These are phyloP conservation scores for Eilema caniola DNA, from an alignment of 2,888 invertebrate species.

Conservation along the genomic window DNA sequence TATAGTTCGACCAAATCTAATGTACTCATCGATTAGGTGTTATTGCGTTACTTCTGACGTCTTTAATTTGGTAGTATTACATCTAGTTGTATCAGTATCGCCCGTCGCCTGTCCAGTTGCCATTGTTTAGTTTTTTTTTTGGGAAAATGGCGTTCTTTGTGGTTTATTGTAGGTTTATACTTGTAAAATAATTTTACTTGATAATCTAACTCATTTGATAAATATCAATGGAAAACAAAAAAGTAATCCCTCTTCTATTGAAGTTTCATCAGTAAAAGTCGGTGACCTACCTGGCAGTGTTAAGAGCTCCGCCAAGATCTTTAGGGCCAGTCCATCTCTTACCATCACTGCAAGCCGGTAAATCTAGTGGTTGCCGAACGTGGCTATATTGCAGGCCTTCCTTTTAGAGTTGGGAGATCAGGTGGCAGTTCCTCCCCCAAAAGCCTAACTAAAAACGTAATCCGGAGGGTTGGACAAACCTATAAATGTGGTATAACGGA, in stretches of 20 bases:
- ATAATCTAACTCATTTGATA: slow-evolving; percentile 2
- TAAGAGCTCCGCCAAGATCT: too few species aligned
- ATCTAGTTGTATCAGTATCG: slow-evolving; percentile 68
- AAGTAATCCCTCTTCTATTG: neutral
- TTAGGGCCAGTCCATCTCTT: too few species aligned
- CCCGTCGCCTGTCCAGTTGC: slow-evolving; percentile 65
- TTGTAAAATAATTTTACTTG: neutral
- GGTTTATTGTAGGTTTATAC: slow-evolving; percentile 29
- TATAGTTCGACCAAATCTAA: slow-evolving; percentile 64
- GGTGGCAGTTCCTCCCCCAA: too few species aligned
- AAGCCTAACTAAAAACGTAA: too few species aligned
- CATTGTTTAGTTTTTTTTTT: slow-evolving; percentile 69
- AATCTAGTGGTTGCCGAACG: too few species aligned
- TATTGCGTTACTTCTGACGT: slow-evolving; percentile 30
- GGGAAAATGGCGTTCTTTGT: slow-evolving; percentile 67
- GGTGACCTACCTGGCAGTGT: too few species aligned
- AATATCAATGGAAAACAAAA: neutral
- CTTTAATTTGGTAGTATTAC: slow-evolving; percentile 66
- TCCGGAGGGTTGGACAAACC: too few species aligned
- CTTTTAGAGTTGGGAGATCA: too few species aligned
- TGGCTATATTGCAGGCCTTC: too few species aligned
- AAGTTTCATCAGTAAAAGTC: neutral
- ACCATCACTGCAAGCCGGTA: too few species aligned
- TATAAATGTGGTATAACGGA: too few species aligned
- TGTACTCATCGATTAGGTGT: slow-evolving; percentile 29